Evolutionary conservation across 2,113 vertebrate species (phyloP), one percentile per base, ranked within the genome.

Genomic region (Macaca mulatta): DNA sequence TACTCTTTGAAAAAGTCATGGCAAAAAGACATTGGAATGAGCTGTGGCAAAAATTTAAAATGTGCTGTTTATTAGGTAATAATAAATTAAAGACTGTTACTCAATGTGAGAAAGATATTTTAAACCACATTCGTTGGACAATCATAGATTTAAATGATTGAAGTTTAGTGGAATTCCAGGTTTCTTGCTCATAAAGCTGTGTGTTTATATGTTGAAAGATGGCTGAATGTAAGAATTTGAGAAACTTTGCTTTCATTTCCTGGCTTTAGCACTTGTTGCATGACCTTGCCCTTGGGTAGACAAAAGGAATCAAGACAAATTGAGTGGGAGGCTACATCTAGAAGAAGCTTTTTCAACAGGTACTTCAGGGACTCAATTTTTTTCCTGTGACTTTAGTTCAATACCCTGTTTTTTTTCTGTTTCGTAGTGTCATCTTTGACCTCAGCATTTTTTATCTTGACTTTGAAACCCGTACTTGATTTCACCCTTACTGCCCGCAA

Each of bases 1-100:
- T 12, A 89, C 1, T 89, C 55, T 86, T 97, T 92, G 75, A 70
- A 86, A 96, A 90, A 78, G 35, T 77, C 61, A 72, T 81, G 32
- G n/a, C 32, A 79, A 50, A 70, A 90, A 69, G 48, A 1, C 30
- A 95, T 22, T 52, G 32, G 52, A 95, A 50, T 95, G 32, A 85
- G 8, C 77, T 79, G 18, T 43, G 8, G 85, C 27, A 74, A 95
- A 97, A 75, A 92, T 67, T 96, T 18, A 80, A 88, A 89, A 57
- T 89, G 57, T 38, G 27, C 27, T 83, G 0, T 81, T 79, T 80
- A 75, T 83, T 88, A 95, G 94, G 45, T 27, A 89, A 93, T 45
- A 67, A 94, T 64, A 70, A 90, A 32, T 69, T 40, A 93, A 90
- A 67, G 2, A 2, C 9, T 91, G 90, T 94, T 6, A 81, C 5